Conservation (phyloP, 2,888 invertebrate genomes). For the Zaprionus obscuricornis region DNA sequence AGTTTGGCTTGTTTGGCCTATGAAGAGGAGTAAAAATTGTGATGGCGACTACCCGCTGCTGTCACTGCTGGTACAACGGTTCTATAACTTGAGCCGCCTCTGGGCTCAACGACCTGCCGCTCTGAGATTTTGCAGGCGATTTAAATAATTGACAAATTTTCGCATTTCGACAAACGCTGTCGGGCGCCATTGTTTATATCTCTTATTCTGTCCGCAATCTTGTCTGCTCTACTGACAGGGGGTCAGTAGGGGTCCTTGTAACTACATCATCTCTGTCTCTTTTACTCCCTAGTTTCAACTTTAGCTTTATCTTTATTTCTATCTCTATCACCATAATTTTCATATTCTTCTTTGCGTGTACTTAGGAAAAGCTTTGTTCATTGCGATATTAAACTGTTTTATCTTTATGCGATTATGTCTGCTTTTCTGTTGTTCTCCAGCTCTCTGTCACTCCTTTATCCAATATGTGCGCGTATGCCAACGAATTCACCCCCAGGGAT, state of each 20-base stretch:
- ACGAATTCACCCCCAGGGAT: slow-evolving; percentile 71
- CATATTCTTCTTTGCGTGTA: slow-evolving; percentile 10
- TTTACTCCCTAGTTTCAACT: neutral
- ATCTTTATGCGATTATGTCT: slow-evolving; percentile 78
- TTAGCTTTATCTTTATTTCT: slow-evolving; percentile 3
- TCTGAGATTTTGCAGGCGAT: slow-evolving; percentile 68
- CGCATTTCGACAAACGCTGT: slow-evolving; percentile 47
- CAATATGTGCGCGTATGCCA: slow-evolving; percentile 45
- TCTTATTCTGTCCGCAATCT: slow-evolving; percentile 33
- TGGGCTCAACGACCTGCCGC: slow-evolving; percentile 41
- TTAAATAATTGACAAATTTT: slow-evolving; percentile 78
- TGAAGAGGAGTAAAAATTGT: neutral
- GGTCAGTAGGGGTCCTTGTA: slow-evolving; percentile 53
- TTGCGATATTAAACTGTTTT: slow-evolving; percentile 73
- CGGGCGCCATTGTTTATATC: slow-evolving; percentile 47
- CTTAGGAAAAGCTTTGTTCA: slow-evolving; percentile 50
- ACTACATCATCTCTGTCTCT: neutral
- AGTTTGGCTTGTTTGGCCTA: slow-evolving; percentile 28
- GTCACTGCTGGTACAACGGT: no score
- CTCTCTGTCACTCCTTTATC: neutral
- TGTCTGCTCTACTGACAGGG: slow-evolving; percentile 34
- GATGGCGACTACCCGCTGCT: slow-evolving; percentile 22
- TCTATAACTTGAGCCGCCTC: slow-evolving; percentile 33
- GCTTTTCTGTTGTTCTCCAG: neutral
- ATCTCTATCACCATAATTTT: slow-evolving; percentile 19